A percentile compares a stretch with the other conserved stretches of the same genome.
Conservation (phyloP, 2,797 vertebrate species). For the Columba guinea region DNA sequence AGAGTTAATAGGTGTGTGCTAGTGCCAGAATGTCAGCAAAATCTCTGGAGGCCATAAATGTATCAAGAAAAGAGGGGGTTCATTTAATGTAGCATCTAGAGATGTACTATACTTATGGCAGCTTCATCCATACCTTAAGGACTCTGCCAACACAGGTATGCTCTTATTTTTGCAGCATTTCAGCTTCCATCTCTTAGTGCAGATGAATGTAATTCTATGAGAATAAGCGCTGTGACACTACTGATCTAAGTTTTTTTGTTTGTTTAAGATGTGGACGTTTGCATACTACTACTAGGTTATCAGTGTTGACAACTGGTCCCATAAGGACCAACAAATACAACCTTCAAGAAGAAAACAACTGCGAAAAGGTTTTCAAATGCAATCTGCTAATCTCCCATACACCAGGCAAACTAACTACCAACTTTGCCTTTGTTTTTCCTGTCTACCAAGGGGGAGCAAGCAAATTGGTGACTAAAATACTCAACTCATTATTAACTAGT, state of each 20-base stretch:
- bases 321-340: neutral
- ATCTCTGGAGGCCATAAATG: neutral
- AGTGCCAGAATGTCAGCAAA: neutral
- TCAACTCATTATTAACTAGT: neutral
- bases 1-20: neutral
- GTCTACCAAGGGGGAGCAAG: neutral
- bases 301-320: neutral
- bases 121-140: neutral
- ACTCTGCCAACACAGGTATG: neutral
- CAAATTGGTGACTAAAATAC: neutral
- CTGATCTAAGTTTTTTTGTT: neutral
- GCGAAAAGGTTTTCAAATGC: neutral
- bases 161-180: neutral
- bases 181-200: neutral
- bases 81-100: neutral
- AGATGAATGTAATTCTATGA: neutral
- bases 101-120: neutral
- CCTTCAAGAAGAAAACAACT: neutral
- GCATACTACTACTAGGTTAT: neutral
- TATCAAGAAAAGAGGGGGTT: neutral
- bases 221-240: neutral
- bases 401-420: neutral
- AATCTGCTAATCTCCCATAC: neutral
- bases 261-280: neutral
- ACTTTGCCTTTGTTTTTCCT: neutral